phyloP scores from a whole-genome alignment of 2,113 vertebrate genomes.

The Nasalis larvatus region DNA sequence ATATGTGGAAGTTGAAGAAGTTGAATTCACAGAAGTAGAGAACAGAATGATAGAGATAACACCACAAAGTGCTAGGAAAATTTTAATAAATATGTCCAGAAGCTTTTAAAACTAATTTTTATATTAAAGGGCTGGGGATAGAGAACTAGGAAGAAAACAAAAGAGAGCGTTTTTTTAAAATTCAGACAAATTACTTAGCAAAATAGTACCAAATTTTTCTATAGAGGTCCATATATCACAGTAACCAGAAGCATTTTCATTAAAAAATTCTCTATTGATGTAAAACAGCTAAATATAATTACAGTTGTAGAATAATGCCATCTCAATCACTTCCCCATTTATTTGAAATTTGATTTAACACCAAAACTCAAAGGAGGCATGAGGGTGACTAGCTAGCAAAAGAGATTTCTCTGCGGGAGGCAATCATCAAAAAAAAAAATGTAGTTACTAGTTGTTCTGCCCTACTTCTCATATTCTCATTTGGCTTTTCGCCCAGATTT shows the following conservation, averaged over 20 bases:
- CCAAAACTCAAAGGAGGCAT: neutral
- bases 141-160: neutral
- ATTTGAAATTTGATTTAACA: conserved; percentile 16
- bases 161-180: neutral
- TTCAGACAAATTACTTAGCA: neutral
- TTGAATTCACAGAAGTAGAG: neutral
- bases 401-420: neutral
- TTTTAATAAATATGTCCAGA: neutral
- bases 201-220: neutral
- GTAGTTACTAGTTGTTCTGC: neutral
- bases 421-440: neutral
- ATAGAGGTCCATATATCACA: neutral
- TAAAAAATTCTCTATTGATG: neutral
- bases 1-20: neutral
- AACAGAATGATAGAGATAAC: neutral
- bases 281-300: neutral
- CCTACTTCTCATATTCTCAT: neutral
- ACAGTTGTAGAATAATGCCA: neutral
- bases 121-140: neutral
- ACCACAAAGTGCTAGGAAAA: neutral
- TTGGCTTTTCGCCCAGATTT: conserved; percentile 46
- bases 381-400: neutral
- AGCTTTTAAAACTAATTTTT: neutral
- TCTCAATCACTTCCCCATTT: conserved; percentile 27
- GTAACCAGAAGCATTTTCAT: neutral